Conservation (phyloP, 2,888 invertebrate species). For the Drosophila cracens region DNA sequence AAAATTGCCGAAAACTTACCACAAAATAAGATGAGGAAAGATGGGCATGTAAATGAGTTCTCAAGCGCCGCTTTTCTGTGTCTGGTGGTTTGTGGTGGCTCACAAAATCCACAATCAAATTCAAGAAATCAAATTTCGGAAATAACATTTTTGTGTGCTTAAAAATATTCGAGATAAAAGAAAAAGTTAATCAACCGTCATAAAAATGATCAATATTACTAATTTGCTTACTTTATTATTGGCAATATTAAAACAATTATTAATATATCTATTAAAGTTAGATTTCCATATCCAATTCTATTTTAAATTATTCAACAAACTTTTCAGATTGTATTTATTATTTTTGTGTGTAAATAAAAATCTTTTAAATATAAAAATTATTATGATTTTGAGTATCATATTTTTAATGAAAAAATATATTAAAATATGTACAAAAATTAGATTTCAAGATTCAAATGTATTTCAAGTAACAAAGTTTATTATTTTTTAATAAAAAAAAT, state of each 20-base stretch:
- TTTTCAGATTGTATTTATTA: not conserved
- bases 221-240: not conserved
- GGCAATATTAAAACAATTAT: not conserved
- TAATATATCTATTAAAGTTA: not conserved
- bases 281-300: accelerated
- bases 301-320: not conserved
- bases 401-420: too few relatives aligned
- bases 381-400: too few relatives aligned
- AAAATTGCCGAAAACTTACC: constrained; percentile 62
- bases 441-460: not conserved
- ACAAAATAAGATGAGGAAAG: constrained; percentile 13
- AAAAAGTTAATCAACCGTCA: not conserved
- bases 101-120: not conserved
- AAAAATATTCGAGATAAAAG: not conserved
- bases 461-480: too few relatives aligned
- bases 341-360: too few relatives aligned
- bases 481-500: too few relatives aligned
- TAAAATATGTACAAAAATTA: not conserved
- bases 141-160: not conserved
- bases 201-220: not conserved
- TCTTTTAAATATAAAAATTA: too few relatives aligned
- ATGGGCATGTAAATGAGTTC: constrained; percentile 58
- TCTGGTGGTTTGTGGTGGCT: constrained; percentile 10
- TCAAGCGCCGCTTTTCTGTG: constrained; percentile 27
- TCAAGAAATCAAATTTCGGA: not conserved